A percentile compares a stretch with the other conserved stretches of the same genome.
These are phyloP conservation scores for Pristis pectinata DNA, from an alignment of 2,797 vertebrate species.

Conservation along the genomic window DNA sequence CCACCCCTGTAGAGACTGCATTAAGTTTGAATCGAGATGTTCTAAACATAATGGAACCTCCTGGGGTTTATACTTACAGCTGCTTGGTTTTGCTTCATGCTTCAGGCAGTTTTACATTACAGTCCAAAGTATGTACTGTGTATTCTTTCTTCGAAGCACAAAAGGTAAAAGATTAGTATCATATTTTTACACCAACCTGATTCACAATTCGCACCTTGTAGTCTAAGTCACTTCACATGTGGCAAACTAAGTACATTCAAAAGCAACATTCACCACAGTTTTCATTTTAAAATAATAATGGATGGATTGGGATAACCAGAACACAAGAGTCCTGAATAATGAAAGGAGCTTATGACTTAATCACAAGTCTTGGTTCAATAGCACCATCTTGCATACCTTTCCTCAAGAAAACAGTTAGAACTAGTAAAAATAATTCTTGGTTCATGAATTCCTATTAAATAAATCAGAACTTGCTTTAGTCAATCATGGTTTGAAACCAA, in stretches of 20 bases:
- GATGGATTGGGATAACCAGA: neutral
- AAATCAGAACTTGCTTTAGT: neutral
- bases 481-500: neutral
- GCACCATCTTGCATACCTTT: neutral
- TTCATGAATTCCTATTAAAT: neutral
- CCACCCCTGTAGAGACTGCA: slow-evolving; percentile 8
- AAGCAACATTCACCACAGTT: neutral
- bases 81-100: neutral
- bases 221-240: neutral
- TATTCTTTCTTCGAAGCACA: neutral
- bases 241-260: neutral
- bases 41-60: slow-evolving; percentile 33
- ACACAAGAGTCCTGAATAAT: neutral
- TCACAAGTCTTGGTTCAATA: neutral
- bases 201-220: neutral
- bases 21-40: slow-evolving; percentile 29
- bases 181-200: neutral
- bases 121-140: neutral
- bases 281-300: neutral
- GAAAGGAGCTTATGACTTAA: neutral
- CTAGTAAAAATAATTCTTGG: neutral
- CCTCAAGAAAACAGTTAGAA: neutral
- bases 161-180: neutral
- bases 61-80: slow-evolving; percentile 10
- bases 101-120: slow-evolving; percentile 16